phyloP scores from a whole-genome alignment of 2,888 invertebrate genomes.

The Aporophyla lueneburgensis region DNA sequence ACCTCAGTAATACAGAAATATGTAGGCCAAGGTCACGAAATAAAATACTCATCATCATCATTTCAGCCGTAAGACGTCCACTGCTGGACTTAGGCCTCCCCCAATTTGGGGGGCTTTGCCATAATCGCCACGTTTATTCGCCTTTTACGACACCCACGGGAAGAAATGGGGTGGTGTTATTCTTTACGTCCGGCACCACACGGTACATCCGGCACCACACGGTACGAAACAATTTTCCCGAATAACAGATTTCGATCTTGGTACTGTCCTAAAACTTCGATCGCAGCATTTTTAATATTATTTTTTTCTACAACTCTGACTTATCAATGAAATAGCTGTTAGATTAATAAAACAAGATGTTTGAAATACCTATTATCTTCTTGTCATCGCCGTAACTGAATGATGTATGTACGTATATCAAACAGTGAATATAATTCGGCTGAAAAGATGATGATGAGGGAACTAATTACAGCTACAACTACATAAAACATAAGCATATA shows the following conservation, averaged over 20 bases:
- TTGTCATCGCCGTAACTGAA: background rate
- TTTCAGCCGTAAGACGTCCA: no score
- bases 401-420: background rate
- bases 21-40: slow-evolving; percentile 3
- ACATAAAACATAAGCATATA: background rate
- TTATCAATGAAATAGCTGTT: background rate
- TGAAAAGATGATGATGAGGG: background rate
- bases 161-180: no score
- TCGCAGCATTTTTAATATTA: background rate
- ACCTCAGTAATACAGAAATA: background rate
- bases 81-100: no score
- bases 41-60: no score
- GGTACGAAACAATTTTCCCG: background rate
- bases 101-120: no score
- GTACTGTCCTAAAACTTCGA: background rate
- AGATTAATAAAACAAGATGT: background rate
- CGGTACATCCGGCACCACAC: no score
- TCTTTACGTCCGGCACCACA: no score
- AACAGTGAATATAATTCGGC: background rate
- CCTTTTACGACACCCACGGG: no score
- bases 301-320: background rate
- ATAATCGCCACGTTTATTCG: no score
- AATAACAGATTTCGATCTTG: background rate
- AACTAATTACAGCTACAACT: background rate
- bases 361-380: background rate